Percentiles rank a stretch among this genome's conserved stretches.
phyloP scores from a whole-genome alignment of 2,113 vertebrate species.

The Uria lomvia region DNA sequence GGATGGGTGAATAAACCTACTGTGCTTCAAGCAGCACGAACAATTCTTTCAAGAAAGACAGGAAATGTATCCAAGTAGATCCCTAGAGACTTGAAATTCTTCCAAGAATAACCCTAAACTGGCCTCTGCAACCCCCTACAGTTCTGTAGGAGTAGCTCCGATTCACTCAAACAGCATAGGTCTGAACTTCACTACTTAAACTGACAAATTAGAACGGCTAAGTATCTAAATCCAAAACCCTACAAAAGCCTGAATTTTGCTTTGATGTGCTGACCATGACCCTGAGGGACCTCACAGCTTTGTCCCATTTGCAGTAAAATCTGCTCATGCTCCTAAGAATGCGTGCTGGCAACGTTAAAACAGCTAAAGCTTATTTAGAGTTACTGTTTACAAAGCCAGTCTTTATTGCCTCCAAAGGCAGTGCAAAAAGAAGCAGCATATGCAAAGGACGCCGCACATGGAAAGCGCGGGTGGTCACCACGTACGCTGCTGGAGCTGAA shows the following conservation, averaged over 20 bases:
- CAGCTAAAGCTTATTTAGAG: neutral
- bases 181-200: neutral
- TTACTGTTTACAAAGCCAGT: neutral
- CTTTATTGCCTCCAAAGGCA: neutral
- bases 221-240: neutral
- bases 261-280: neutral
- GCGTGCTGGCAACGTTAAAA: neutral
- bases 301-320: neutral
- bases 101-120: constrained; percentile 64
- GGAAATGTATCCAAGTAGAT: constrained; percentile 37
- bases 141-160: neutral
- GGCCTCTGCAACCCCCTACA: constrained; percentile 43
- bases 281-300: neutral
- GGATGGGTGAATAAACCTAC: neutral
- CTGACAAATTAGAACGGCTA: neutral
- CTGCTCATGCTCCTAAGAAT: neutral
- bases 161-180: neutral
- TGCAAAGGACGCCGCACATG: rapidly evolving
- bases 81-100: constrained; percentile 54
- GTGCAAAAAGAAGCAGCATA: neutral
- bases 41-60: constrained; percentile 36
- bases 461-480: neutral
- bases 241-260: neutral
- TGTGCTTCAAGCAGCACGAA: neutral
- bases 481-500: neutral